These are phyloP conservation scores for Chauna torquata DNA, from an alignment of 2,113 vertebrate genomes.

Conservation along the genomic window DNA sequence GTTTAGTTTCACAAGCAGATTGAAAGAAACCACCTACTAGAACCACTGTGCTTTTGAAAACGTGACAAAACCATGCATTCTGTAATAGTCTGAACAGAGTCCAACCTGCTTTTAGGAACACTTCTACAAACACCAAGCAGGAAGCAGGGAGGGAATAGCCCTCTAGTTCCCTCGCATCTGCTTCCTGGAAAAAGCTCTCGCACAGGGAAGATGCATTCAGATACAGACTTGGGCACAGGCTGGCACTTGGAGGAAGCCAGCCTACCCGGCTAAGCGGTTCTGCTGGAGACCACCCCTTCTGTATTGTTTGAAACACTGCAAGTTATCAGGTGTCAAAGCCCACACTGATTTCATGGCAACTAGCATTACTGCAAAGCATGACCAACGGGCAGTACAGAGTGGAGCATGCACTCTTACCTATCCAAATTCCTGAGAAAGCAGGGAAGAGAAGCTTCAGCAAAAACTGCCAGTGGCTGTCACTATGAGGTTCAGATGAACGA, in stretches of 20 bases:
- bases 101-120: not conserved
- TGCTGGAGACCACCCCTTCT: not conserved
- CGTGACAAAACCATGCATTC: conserved; percentile 2
- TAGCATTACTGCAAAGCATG: not conserved
- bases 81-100: not conserved
- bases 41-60: not conserved
- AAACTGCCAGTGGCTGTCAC: not conserved
- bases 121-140: not conserved
- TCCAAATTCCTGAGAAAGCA: not conserved
- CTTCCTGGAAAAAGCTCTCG: not conserved
- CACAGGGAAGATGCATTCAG: not conserved
- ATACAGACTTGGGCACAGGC: not conserved
- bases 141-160: not conserved
- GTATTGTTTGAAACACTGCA: accelerated
- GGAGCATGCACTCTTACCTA: not conserved
- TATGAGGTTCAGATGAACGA: not conserved
- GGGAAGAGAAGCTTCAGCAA: not conserved
- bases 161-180: not conserved
- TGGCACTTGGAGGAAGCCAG: not conserved
- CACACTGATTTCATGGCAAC: not conserved
- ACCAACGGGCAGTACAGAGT: not conserved
- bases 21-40: conserved; percentile 30
- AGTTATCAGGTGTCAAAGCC: not conserved
- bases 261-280: not conserved
- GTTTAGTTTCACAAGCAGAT: not conserved